Evolutionary conservation across 1,140 invertebrate species (phyloP).

Genomic region (Ditylenchus dipsaci): DNA sequence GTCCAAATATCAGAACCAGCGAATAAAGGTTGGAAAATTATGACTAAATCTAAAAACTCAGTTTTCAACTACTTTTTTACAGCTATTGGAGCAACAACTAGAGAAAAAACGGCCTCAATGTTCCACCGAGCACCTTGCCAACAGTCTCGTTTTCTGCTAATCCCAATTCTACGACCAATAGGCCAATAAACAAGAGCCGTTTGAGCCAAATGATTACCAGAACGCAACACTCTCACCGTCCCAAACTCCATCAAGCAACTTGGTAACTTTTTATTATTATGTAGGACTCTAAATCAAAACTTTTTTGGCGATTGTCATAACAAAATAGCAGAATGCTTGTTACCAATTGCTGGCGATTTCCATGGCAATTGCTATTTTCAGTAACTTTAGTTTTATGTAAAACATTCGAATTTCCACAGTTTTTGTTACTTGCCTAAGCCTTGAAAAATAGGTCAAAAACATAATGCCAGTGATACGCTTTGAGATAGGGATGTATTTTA

Average conservation of each 20-base stretch:
- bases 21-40: slow-evolving; percentile 70
- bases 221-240: slow-evolving; percentile 42
- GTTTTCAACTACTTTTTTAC: slow-evolving; percentile 1
- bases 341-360: no score
- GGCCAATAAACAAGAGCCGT: slow-evolving; percentile 55
- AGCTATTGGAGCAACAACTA: slow-evolving; percentile 52
- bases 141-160: slow-evolving; percentile 8
- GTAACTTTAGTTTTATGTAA: no score
- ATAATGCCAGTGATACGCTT: no score
- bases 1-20: slow-evolving; percentile 74
- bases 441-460: no score
- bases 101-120: slow-evolving; percentile 50
- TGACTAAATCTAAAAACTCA: neutral
- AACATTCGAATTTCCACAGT: no score
- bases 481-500: no score
- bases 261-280: no score
- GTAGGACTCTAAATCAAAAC: no score
- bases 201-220: slow-evolving; percentile 50
- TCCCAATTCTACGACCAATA: slow-evolving; percentile 5
- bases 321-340: no score
- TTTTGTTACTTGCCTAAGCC: no score
- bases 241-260: slow-evolving; percentile 45
- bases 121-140: slow-evolving; percentile 47
- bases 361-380: no score
- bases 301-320: no score